Evolutionary conservation across 1,140 invertebrate species (phyloP).

Genomic region (Papilio glaucus): DNA sequence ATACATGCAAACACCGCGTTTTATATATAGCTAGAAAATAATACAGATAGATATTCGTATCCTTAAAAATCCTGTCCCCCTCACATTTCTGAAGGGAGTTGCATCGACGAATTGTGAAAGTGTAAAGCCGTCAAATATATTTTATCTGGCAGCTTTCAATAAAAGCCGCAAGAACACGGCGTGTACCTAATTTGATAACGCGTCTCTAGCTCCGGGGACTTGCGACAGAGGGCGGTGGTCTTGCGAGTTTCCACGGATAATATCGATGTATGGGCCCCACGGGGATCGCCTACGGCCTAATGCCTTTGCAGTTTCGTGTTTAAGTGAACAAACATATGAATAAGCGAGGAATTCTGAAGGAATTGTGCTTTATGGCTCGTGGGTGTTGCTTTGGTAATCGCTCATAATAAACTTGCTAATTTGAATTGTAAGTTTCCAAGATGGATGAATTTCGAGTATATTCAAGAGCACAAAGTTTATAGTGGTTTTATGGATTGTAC

Average conservation of each 20-base stretch:
- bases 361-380: neutral
- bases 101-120: too few relatives aligned
- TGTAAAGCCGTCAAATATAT: neutral
- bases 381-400: conserved; percentile 17
- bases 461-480: neutral
- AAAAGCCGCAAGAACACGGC: neutral
- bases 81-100: neutral
- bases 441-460: conserved; percentile 8
- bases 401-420: conserved; percentile 21
- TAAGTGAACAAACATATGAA: conserved; percentile 14
- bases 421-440: conserved; percentile 13
- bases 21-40: too few relatives aligned
- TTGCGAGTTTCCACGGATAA: conserved; percentile 48
- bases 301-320: conserved; percentile 13
- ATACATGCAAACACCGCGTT: too few relatives aligned
- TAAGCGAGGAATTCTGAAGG: neutral
- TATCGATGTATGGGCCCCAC: conserved; percentile 45
- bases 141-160: conserved; percentile 19
- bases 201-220: conserved; percentile 2
- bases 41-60: neutral
- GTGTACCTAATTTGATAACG: conserved; percentile 24
- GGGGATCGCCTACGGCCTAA: conserved; percentile 25
- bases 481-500: neutral
- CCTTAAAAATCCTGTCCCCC: neutral
- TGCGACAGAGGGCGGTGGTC: neutral